Percentiles rank a stretch among this genome's conserved stretches.
Conservation (phyloP, 2,888 invertebrate genomes). For the Cenopis cana region DNA sequence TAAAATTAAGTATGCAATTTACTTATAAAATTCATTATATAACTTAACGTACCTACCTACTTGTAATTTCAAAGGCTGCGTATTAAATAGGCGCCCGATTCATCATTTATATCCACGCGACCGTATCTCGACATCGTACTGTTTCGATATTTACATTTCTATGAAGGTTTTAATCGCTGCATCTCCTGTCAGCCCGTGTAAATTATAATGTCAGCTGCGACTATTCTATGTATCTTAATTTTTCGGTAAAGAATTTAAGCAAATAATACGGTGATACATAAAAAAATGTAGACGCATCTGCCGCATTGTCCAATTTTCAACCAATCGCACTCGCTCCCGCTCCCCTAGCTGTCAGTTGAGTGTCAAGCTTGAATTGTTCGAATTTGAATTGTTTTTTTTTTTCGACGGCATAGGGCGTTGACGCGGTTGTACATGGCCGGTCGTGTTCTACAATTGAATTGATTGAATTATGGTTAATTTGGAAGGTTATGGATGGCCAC, state of each 20-base stretch:
- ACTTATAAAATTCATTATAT: conserved; percentile 39
- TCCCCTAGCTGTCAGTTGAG: conserved; percentile 82
- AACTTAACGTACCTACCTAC: too few species aligned
- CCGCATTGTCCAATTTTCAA: conserved; percentile 79
- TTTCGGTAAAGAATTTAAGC: conserved; percentile 70
- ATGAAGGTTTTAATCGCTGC: conserved; percentile 64
- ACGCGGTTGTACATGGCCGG: conserved; percentile 75
- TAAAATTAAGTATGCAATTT: not conserved
- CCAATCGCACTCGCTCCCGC: conserved; percentile 75
- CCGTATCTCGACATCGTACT: conserved; percentile 55
- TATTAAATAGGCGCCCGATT: conserved; percentile 16
- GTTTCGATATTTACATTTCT: conserved; percentile 56
- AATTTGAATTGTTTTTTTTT: conserved; percentile 76
- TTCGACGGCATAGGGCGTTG: conserved; percentile 74
- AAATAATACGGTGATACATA: conserved; percentile 79
- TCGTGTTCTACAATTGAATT: conserved; percentile 80
- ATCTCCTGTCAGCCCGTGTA: conserved; percentile 71
- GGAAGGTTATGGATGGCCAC: conserved; percentile 77
- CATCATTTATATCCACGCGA: conserved; percentile 42
- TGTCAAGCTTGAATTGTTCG: conserved; percentile 70
- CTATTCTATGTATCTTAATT: conserved; percentile 60
- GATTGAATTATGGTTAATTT: conserved; percentile 82
- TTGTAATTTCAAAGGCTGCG: conserved; percentile 54
- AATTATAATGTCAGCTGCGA: conserved; percentile 76
- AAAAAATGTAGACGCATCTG: conserved; percentile 77